A percentile compares a stretch with the other conserved stretches of the same genome.
Conservation (phyloP, 2,113 vertebrate species). For the Paraplagusia blochii region DNA sequence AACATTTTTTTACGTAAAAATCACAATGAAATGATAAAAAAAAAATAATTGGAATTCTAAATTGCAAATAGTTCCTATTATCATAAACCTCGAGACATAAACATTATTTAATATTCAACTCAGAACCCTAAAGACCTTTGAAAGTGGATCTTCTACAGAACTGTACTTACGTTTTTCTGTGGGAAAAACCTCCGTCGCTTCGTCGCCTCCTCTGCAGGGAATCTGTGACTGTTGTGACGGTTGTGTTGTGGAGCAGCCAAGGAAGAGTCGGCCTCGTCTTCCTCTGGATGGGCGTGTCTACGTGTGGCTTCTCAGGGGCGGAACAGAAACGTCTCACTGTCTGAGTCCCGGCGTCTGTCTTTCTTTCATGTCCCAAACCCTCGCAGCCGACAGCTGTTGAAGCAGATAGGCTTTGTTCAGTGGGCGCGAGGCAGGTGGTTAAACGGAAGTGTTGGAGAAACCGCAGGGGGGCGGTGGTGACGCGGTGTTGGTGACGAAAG, state of each 20-base stretch:
- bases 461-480: no score
- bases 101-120: neutral
- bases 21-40: no score
- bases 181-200: neutral
- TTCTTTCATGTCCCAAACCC: constrained; percentile 19
- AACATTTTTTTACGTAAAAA: no score
- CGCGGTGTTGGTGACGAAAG: neutral
- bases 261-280: constrained; percentile 42
- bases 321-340: constrained; percentile 22
- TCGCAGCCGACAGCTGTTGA: constrained; percentile 55
- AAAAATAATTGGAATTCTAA: no score
- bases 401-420: constrained; percentile 49
- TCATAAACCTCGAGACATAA: neutral
- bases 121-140: neutral
- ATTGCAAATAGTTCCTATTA: no score
- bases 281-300: constrained; percentile 50
- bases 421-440: constrained; percentile 53
- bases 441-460: neutral
- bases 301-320: constrained; percentile 32
- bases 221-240: neutral
- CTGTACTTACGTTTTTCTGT: constrained; percentile 19
- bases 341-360: constrained; percentile 20
- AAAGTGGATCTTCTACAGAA: neutral
- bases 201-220: neutral
- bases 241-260: neutral